Base-by-base conservation (phyloP, 2,113 vertebrate species). In the Ammodytes dubius region DNA sequence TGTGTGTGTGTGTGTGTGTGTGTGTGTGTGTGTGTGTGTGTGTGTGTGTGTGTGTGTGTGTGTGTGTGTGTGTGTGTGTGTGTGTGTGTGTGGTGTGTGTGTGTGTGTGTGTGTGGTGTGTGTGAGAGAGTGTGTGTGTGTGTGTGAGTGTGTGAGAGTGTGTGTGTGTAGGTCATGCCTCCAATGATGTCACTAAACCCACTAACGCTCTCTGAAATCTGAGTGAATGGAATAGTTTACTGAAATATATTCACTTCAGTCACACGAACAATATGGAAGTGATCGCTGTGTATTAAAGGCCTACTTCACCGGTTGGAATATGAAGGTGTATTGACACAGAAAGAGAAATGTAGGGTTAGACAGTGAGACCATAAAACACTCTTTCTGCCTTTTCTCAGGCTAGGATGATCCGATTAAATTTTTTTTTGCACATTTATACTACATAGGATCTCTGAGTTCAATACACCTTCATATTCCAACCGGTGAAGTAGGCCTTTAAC, bases 161-260 rank as follows among this genome's bases (percentile, higher is more conserved):
- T 74, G 74, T 69, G 57, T 15, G 78, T 85, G 74, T 59, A 71
- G 79, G 81, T 87, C 83, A 86, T 67, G 73, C 79, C 79, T 78
- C 67, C 50, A 42, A 53, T 89, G 89, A 90, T 68, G 82, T 92
- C 92, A 90, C 70, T 40, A 46, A 54, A 59, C 69, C 85, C 88
- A 81, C 83, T 88, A 78, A 54, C 61, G 13, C 64, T 49, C 49
- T 54, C 11, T 76, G 40, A 67, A 83, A 67, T 74, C 74, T 76
- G 77, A 60, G 70, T 43, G 64, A 35, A 17, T 49, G 74, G 81
- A 84, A 77, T 71, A 27, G 47, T 77, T 5, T 46, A 56, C 11
- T 42, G 12, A 15, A 10, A 45, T 11, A 27, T 7, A 40, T 43
- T 35, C 5, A 52, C 11, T 27, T 42, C 6, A 27, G 17, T 70